Percentiles rank a stretch among this genome's conserved stretches.
These are phyloP conservation scores for Todus mexicanus DNA, from an alignment of 2,797 vertebrate species.

Conservation along the genomic window DNA sequence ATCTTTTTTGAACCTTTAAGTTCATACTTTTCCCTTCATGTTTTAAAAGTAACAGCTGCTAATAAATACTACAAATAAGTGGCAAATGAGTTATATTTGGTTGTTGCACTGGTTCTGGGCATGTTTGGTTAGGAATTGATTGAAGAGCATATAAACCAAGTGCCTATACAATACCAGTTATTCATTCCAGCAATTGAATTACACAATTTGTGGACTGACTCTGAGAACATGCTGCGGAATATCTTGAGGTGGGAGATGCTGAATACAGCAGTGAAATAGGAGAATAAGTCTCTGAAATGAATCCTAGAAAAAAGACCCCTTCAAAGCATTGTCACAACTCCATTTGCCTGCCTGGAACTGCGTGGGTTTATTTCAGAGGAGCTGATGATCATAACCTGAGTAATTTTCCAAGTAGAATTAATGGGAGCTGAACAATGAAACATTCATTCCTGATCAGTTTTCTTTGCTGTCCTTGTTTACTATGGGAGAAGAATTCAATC, in stretches of 20 bases:
- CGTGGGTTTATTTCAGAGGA: background rate
- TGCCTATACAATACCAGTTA: background rate
- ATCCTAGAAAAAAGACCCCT: background rate
- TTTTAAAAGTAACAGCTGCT: background rate
- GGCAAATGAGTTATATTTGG: background rate
- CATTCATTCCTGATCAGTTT: background rate
- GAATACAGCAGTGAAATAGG: background rate
- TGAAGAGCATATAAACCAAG: background rate
- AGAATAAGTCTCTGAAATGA: background rate
- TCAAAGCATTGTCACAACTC: background rate
- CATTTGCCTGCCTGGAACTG: background rate
- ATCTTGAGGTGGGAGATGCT: background rate
- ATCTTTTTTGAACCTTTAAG: background rate
- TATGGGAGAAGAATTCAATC: background rate
- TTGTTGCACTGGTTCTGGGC: background rate
- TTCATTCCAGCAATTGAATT: background rate
- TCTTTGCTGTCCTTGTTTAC: background rate
- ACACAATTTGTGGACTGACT: background rate
- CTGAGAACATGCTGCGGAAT: background rate
- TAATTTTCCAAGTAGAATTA: background rate
- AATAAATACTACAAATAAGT: background rate
- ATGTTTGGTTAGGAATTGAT: background rate
- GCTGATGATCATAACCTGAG: background rate
- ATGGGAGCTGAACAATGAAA: background rate
- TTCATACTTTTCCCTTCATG: background rate